Evolutionary conservation across 2,113 vertebrate species (phyloP).

Genomic region (Mionectes macconnelli): DNA sequence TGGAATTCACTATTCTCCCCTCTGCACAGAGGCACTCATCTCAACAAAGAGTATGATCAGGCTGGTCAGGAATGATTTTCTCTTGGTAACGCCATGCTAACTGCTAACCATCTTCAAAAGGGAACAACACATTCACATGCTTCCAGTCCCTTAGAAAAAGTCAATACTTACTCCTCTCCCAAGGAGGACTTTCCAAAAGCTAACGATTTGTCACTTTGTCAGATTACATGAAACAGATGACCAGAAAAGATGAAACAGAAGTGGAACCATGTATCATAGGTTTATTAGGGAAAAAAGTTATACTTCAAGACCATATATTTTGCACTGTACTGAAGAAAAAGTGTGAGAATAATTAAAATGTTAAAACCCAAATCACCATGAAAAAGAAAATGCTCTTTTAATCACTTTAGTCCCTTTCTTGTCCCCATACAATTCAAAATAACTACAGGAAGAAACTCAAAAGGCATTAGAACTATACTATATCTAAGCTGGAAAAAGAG

Average conservation of each 20-base stretch:
- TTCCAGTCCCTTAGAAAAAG: background rate
- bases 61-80: background rate
- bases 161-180: background rate
- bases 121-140: background rate
- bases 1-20: background rate
- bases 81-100: background rate
- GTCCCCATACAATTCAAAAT: background rate
- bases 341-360: background rate
- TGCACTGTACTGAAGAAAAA: slow-evolving; percentile 9
- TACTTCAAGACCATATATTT: slow-evolving; percentile 21
- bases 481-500: background rate
- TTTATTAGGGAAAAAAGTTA: slow-evolving; percentile 21
- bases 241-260: slow-evolving; percentile 3
- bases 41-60: background rate
- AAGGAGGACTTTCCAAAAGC: background rate
- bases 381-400: slow-evolving; percentile 10
- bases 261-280: background rate
- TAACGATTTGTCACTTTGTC: background rate
- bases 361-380: background rate
- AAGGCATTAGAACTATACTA: background rate
- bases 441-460: background rate
- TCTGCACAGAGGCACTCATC: background rate
- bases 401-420: background rate
- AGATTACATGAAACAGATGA: background rate
- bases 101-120: background rate